Conservation (phyloP, 2,888 invertebrate genomes). For the Nymphalis c-album region DNA sequence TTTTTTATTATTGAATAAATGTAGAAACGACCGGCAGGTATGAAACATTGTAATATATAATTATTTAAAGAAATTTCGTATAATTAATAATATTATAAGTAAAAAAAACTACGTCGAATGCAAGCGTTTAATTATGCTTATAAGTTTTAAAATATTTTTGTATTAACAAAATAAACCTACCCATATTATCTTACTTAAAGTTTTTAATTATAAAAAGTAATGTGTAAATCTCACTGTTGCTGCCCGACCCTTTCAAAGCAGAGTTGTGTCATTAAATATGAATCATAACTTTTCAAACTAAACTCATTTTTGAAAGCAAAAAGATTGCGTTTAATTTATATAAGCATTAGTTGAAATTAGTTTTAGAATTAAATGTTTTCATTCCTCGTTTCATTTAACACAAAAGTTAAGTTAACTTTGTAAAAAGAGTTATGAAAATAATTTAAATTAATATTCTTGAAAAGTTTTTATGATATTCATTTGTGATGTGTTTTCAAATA, state of each 20-base stretch:
- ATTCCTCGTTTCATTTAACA: constrained; percentile 8
- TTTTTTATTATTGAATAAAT: no score
- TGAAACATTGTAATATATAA: no score
- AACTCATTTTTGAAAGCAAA: constrained; percentile 15
- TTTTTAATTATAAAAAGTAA: not conserved
- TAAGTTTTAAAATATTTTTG: no score
- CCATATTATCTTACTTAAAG: no score
- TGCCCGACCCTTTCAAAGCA: not conserved
- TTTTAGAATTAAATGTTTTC: constrained; percentile 22
- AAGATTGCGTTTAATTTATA: constrained; percentile 13
- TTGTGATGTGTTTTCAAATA: not conserved
- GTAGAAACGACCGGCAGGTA: no score
- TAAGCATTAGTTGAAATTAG: constrained; percentile 23
- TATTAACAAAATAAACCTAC: no score
- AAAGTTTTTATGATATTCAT: not conserved
- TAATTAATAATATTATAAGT: no score
- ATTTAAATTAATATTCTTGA: not conserved
- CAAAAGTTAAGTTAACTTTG: not conserved
- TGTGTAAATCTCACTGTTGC: not conserved
- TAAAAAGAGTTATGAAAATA: not conserved
- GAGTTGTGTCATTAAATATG: constrained; percentile 14
- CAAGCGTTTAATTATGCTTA: no score
- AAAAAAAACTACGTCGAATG: no score
- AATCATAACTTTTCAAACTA: constrained; percentile 13
- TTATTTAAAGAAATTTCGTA: no score